phyloP scores from a whole-genome alignment of 2,888 invertebrate species.

The Tetragnatha montana region DNA sequence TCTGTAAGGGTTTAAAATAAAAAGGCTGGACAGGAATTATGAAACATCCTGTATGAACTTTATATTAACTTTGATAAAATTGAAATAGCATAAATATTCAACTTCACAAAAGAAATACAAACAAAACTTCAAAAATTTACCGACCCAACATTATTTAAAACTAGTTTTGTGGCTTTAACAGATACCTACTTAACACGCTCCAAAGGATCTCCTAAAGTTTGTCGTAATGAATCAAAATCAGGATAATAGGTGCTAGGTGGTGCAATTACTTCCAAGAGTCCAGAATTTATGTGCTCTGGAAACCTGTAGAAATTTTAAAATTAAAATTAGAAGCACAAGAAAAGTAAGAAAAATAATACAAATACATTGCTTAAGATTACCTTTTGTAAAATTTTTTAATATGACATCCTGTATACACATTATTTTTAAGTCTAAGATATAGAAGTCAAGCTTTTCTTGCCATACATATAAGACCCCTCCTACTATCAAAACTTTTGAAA shows the following conservation, averaged over 20 bases:
- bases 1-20: no score
- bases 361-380: background rate
- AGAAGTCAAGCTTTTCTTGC: background rate
- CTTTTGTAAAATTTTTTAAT: no score
- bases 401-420: no score
- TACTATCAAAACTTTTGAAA: no score
- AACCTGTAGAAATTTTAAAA: conserved; percentile 80
- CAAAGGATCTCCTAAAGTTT: conserved; percentile 85
- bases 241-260: conserved; percentile 92
- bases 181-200: conserved; percentile 78
- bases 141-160: background rate
- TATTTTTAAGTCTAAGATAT: no score
- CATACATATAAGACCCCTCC: no score
- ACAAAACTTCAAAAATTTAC: background rate
- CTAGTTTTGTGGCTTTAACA: background rate
- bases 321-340: background rate
- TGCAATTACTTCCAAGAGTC: conserved; percentile 91
- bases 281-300: conserved; percentile 83
- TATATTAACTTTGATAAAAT: background rate
- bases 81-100: no score
- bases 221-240: conserved; percentile 82
- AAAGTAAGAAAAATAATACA: no score
- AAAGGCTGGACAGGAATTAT: no score
- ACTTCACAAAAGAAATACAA: background rate
- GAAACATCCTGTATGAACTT: no score